These are phyloP conservation scores for Mythimna vitellina DNA, from an alignment of 2,888 invertebrate species.

Conservation along the genomic window DNA sequence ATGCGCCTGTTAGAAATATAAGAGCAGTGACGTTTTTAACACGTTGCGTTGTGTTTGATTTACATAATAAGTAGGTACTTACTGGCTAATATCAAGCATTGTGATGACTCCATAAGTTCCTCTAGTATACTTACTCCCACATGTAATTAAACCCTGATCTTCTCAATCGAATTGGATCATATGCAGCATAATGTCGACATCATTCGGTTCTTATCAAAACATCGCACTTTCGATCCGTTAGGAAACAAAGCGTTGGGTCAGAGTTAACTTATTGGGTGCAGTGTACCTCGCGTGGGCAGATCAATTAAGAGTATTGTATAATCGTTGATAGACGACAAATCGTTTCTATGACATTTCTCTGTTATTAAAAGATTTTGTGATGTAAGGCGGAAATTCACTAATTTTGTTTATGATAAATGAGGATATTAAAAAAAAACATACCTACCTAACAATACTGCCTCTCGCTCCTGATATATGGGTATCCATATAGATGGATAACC, in stretches of 20 bases:
- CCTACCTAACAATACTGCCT: no score
- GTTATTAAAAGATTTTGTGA: slow-evolving; percentile 30
- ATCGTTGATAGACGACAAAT: slow-evolving; percentile 33
- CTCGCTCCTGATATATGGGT: no score
- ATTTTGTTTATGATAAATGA: no score
- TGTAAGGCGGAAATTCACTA: slow-evolving; percentile 9
- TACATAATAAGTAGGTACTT: background rate
- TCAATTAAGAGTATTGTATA: slow-evolving; percentile 51
- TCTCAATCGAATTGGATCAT: slow-evolving; percentile 9
- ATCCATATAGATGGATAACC: no score
- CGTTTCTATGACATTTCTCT: slow-evolving; percentile 49
- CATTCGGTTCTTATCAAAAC: slow-evolving; percentile 28
- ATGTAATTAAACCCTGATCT: slow-evolving; percentile 17
- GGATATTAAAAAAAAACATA: no score
- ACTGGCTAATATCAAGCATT: background rate
- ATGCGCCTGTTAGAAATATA: no score
- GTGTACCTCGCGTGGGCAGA: slow-evolving; percentile 45
- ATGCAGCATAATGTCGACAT: slow-evolving; percentile 22
- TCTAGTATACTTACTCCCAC: slow-evolving; percentile 36
- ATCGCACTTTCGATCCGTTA: slow-evolving; percentile 47
- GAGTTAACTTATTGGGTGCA: slow-evolving; percentile 31
- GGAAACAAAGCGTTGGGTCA: slow-evolving; percentile 55
- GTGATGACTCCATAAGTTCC: background rate
- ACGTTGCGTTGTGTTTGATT: background rate
- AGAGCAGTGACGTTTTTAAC: no score